phyloP scores from a whole-genome alignment of 2,113 vertebrate genomes.

The Capreolus pygargus region DNA sequence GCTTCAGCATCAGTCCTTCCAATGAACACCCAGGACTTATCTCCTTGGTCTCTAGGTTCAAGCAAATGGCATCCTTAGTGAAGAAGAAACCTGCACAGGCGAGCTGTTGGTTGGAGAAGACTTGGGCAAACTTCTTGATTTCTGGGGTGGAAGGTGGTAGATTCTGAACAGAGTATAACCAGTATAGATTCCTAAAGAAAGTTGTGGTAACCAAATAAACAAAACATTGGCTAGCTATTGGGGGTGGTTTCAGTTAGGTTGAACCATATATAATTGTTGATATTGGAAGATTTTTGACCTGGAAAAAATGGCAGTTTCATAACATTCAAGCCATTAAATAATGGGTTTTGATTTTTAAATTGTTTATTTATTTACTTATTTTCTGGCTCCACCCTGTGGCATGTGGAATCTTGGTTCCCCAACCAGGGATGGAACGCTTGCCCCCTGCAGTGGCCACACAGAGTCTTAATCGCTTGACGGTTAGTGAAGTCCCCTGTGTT shows the following conservation, averaged over 20 bases:
- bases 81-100: background rate
- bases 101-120: background rate
- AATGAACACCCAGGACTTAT: too few species aligned
- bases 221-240: background rate
- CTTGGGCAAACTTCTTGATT: background rate
- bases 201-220: background rate
- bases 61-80: background rate
- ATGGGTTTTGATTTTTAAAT: slow-evolving; percentile 4
- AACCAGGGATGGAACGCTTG: background rate
- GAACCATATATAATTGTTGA: background rate
- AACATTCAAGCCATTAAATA: background rate
- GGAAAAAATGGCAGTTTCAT: background rate
- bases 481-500: background rate
- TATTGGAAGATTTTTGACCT: background rate
- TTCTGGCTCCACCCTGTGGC: background rate
- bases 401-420: background rate
- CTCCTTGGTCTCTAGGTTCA: background rate
- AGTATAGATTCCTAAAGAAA: background rate
- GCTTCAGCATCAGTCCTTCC: too few species aligned
- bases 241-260: background rate
- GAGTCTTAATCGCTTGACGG: background rate
- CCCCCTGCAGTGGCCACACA: background rate
- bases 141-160: background rate
- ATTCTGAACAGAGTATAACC: background rate
- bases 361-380: background rate